phyloP scores from a whole-genome alignment of 2,797 vertebrate genomes.

The Manis pentadactyla region DNA sequence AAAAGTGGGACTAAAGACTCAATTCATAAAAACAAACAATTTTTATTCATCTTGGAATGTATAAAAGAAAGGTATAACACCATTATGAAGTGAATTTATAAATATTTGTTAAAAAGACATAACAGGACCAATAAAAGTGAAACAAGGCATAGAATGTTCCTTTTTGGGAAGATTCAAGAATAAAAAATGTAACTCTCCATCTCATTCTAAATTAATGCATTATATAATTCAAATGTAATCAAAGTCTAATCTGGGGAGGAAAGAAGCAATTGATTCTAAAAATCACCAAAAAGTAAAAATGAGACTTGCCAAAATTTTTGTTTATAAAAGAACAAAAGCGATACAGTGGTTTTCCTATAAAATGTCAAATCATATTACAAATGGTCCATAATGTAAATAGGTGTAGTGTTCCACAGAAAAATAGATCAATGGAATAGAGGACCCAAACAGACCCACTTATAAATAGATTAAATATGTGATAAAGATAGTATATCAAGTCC shows the following conservation, averaged over 20 bases:
- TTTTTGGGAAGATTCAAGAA: neutral
- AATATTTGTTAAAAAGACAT: neutral
- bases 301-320: neutral
- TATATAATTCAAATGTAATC: neutral
- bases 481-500: neutral
- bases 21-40: neutral
- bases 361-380: conserved; percentile 12
- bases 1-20: neutral
- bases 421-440: neutral
- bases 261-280: neutral
- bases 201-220: neutral
- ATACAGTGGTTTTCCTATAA: neutral
- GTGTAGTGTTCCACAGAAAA: neutral
- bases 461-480: neutral
- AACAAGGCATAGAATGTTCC: neutral
- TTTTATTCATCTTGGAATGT: neutral
- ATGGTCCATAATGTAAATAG: neutral
- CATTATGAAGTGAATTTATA: neutral
- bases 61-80: neutral
- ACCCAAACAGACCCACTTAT: neutral
- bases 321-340: neutral
- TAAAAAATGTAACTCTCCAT: neutral
- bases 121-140: neutral
- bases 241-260: neutral
- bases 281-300: neutral